phyloP scores from a whole-genome alignment of 2,797 vertebrate genomes.

The Poeciliopsis gracilis region DNA sequence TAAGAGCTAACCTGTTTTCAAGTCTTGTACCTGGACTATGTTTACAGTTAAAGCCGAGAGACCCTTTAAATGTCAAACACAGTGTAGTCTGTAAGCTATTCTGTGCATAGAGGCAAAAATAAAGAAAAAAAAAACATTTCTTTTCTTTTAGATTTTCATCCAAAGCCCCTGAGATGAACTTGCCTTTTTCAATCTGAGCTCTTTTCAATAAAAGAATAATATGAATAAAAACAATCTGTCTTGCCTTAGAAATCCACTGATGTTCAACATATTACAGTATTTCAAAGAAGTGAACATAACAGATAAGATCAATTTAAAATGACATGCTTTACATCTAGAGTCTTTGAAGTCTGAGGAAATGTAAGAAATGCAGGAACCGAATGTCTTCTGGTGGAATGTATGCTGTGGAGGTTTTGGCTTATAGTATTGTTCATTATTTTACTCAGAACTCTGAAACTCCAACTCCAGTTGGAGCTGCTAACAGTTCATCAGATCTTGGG shows the following conservation, averaged over 20 bases:
- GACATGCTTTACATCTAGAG: slow-evolving; percentile 37
- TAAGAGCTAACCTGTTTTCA: slow-evolving; percentile 59
- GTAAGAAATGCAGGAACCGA: slow-evolving; percentile 53
- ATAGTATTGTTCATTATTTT: slow-evolving; percentile 13
- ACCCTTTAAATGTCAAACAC: slow-evolving; percentile 19
- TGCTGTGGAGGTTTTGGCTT: slow-evolving; percentile 36
- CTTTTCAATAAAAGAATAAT: slow-evolving; percentile 27
- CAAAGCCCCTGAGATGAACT: slow-evolving; percentile 47
- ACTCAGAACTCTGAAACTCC: slow-evolving; percentile 5
- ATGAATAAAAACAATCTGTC: slow-evolving; percentile 38
- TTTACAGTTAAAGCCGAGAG: slow-evolving; percentile 16
- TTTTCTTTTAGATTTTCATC: slow-evolving; percentile 32
- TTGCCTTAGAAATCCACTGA: slow-evolving; percentile 23
- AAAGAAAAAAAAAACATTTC: slow-evolving; percentile 17
- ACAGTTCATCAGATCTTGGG: not conserved
- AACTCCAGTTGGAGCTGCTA: slow-evolving; percentile 5
- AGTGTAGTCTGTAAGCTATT: slow-evolving; percentile 9
- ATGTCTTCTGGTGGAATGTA: slow-evolving; percentile 47
- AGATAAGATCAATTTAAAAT: slow-evolving; percentile 65
- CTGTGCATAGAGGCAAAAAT: not conserved
- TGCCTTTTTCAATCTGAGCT: slow-evolving; percentile 41
- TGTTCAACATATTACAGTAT: slow-evolving; percentile 44
- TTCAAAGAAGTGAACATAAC: slow-evolving; percentile 62
- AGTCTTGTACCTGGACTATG: slow-evolving; percentile 31
- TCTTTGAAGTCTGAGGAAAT: slow-evolving; percentile 67